These are phyloP conservation scores for Myocastor coypus DNA, from an alignment of 2,113 vertebrate species.

Conservation along the genomic window DNA sequence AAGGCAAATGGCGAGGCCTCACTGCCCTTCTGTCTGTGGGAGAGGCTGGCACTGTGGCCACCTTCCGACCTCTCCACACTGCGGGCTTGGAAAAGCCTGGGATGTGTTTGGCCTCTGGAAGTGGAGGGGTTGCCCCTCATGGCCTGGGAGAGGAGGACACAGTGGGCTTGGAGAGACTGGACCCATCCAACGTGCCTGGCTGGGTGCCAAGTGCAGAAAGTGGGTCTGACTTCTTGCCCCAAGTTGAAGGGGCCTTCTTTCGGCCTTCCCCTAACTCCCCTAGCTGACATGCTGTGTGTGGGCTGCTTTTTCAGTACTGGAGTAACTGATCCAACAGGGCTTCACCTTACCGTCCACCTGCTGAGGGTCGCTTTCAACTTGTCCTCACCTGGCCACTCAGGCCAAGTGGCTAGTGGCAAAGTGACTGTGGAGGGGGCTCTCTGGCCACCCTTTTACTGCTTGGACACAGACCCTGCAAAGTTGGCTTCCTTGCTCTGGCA, in stretches of 20 bases:
- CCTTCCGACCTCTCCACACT: not conserved
- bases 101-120: not conserved
- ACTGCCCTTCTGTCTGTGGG: not conserved
- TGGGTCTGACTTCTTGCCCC: not conserved
- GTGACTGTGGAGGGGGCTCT: not conserved
- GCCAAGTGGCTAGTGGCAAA: not conserved
- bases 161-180: not conserved
- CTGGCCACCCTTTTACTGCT: not conserved
- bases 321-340: not conserved
- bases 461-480: not conserved
- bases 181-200: not conserved
- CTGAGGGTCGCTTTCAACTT: constrained; percentile 1
- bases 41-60: not conserved
- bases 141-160: not conserved
- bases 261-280: too few species aligned
- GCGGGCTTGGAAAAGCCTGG: not conserved
- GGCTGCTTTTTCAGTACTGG: not conserved
- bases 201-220: not conserved
- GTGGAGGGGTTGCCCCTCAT: not conserved
- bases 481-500: not conserved
- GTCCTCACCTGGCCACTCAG: not conserved
- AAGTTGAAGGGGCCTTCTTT: not conserved
- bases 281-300: too few species aligned
- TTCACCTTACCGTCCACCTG: not conserved
- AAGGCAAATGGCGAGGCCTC: constrained; percentile 26